Conservation (phyloP, 2,113 vertebrate species). For the Panthera tigris region DNA sequence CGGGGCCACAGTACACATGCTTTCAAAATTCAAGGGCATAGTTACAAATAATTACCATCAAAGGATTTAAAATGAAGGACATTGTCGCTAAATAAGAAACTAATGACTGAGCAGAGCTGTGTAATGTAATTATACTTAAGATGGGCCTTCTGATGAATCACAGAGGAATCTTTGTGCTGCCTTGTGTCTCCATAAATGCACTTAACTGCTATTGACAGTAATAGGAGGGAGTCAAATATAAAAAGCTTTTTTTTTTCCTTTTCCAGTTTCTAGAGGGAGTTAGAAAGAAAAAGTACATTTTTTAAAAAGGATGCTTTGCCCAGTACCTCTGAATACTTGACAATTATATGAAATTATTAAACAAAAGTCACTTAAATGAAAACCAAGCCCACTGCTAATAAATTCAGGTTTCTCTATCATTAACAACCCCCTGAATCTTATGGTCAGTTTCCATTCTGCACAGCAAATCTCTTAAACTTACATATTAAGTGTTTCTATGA, state of each 20-base stretch:
- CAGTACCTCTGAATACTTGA: conserved; percentile 7
- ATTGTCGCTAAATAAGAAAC: conserved; percentile 62
- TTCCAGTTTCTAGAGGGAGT: conserved; percentile 42
- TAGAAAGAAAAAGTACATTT: conserved; percentile 25
- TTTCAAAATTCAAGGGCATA: conserved; percentile 79
- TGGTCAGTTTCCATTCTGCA: not conserved
- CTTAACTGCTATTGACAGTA: conserved; percentile 56
- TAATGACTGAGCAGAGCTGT: conserved; percentile 59
- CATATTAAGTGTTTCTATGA: conserved; percentile 6
- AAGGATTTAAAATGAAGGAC: conserved; percentile 79
- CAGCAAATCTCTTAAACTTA: conserved; percentile 46
- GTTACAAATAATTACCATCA: conserved; percentile 80
- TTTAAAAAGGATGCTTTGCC: not conserved
- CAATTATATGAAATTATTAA: not conserved
- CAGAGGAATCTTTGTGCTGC: conserved; percentile 51
- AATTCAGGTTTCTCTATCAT: not conserved
- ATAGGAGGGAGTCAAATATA: not conserved
- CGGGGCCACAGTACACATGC: not conserved
- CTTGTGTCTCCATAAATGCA: conserved; percentile 31
- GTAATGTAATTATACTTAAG: conserved; percentile 57
- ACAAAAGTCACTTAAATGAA: conserved; percentile 23
- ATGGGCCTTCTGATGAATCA: conserved; percentile 54
- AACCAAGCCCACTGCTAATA: conserved; percentile 27
- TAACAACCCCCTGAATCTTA: conserved; percentile 5
- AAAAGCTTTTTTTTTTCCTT: not conserved